These are phyloP conservation scores for Drosophila bipectinata DNA, from an alignment of 1,140 invertebrate genomes.

Conservation along the genomic window DNA sequence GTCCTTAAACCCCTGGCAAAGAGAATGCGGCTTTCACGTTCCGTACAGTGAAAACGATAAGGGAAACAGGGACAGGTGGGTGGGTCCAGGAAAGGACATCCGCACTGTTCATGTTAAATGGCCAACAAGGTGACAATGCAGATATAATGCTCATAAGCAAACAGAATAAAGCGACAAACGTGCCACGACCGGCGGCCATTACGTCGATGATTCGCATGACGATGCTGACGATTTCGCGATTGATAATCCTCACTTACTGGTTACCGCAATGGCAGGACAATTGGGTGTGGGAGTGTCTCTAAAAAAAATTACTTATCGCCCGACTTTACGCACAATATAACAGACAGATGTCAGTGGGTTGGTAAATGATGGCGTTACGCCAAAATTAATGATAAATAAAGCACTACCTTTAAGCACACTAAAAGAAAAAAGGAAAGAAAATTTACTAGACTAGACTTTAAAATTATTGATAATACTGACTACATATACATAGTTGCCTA, in stretches of 20 bases:
- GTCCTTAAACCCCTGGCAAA: conserved; percentile 45
- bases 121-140: conserved; percentile 80
- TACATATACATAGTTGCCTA: too few species aligned
- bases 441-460: too few species aligned
- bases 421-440: neutral
- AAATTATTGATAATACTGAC: too few species aligned
- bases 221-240: conserved; percentile 59
- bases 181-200: conserved; percentile 37
- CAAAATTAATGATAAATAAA: conserved; percentile 19
- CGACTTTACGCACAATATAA: conserved; percentile 70
- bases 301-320: conserved; percentile 62
- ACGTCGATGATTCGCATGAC: conserved; percentile 48
- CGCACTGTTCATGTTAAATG: conserved; percentile 63
- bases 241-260: conserved; percentile 66
- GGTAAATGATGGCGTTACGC: conserved; percentile 45
- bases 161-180: conserved; percentile 58
- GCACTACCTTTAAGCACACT: neutral
- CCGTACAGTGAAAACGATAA: conserved; percentile 6
- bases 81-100: conserved; percentile 10
- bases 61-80: conserved; percentile 4
- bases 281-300: neutral
- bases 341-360: conserved; percentile 51
- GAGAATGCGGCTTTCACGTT: conserved; percentile 21
- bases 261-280: conserved; percentile 55
- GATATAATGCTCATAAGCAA: conserved; percentile 74